phyloP scores from a whole-genome alignment of 92 coral and sea anemone species.

The Palythoa grandiflora region DNA sequence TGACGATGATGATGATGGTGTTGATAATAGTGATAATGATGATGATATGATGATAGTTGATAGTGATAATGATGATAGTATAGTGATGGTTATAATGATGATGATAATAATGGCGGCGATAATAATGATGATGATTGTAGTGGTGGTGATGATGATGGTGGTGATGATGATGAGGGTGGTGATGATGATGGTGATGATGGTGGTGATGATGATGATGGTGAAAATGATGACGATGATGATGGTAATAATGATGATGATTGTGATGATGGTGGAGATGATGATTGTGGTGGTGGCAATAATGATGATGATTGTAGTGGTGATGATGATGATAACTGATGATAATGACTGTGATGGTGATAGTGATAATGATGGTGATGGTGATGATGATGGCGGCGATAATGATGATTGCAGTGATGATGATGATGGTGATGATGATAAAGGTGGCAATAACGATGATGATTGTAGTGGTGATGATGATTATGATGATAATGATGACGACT shows the following conservation, averaged over 20 bases:
- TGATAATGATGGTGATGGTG: not conserved
- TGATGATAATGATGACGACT: too few relatives aligned
- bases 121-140: not conserved
- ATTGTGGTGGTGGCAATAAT: not conserved
- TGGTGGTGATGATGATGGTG: not conserved
- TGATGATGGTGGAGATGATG: not conserved
- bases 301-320: not conserved
- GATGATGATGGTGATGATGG: not conserved
- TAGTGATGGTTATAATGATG: not conserved
- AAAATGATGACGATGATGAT: too few relatives aligned
- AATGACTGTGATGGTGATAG: too few relatives aligned
- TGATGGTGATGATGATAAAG: too few relatives aligned
- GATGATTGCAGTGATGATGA: not conserved
- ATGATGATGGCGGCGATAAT: not conserved
- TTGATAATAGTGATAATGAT: not conserved
- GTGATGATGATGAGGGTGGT: not conserved
- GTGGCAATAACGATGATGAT: too few relatives aligned
- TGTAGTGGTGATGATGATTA: too few relatives aligned
- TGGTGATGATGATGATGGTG: not conserved
- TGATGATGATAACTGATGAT: not conserved
- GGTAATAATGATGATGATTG: too few relatives aligned
- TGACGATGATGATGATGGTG: not conserved
- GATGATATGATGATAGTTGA: not conserved
- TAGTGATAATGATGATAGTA: not conserved
- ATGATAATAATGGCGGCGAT: not conserved